Conservation (phyloP, 2,113 vertebrate genomes). For the Carettochelys insculpta region DNA sequence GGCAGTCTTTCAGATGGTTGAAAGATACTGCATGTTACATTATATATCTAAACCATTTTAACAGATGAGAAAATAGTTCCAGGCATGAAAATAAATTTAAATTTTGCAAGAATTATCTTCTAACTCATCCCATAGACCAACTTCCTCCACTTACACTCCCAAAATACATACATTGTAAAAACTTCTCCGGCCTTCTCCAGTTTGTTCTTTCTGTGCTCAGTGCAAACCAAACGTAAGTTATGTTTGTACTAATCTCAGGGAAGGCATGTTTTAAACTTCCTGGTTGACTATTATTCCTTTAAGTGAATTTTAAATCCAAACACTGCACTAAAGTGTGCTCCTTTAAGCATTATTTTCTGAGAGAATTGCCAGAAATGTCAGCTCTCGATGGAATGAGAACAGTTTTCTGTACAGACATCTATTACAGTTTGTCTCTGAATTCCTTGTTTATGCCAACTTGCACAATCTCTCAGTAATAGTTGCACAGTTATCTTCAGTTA, state of each 20-base stretch:
- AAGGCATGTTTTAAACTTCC: not conserved
- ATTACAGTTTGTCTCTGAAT: conserved; percentile 10
- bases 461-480: no score
- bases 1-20: conserved; percentile 59
- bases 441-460: not conserved
- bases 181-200: not conserved
- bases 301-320: conserved; percentile 1
- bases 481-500: not conserved
- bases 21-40: conserved; percentile 22
- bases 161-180: conserved; percentile 2
- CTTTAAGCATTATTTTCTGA: not conserved
- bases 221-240: conserved; percentile 14
- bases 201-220: conserved; percentile 2
- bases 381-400: conserved; percentile 35
- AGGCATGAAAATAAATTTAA: conserved; percentile 13
- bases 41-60: conserved; percentile 23
- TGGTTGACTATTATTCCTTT: not conserved
- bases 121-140: not conserved
- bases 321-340: not conserved
- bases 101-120: conserved; percentile 9
- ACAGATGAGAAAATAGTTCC: conserved; percentile 32
- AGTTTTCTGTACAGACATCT: conserved; percentile 11
- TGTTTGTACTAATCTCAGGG: not conserved
- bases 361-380: conserved; percentile 9
- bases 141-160: not conserved